These are phyloP conservation scores for Himalopsyche kuldschensis DNA, from an alignment of 2,888 invertebrate genomes.

Conservation along the genomic window DNA sequence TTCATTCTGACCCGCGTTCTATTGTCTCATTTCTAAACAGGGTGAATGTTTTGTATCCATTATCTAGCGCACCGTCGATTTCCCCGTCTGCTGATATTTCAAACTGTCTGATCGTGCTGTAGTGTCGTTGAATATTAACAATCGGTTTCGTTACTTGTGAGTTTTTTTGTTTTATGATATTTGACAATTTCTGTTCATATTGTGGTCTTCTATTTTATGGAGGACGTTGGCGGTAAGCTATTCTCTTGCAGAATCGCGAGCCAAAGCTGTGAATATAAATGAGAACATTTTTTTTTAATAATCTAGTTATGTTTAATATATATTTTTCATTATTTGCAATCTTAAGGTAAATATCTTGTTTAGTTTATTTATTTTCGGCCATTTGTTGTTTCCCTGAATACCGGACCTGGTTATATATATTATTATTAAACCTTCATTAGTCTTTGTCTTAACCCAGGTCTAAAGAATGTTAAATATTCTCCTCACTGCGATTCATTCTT, in stretches of 20 bases:
- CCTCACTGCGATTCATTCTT: too few relatives aligned
- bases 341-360: conserved; percentile 21
- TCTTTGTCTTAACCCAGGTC: not conserved
- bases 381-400: not conserved
- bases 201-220: not conserved
- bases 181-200: not conserved
- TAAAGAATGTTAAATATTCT: too few relatives aligned
- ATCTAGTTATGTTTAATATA: conserved; percentile 8
- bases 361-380: not conserved
- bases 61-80: not conserved
- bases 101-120: not conserved
- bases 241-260: not conserved
- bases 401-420: not conserved
- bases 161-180: not conserved
- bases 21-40: conserved; percentile 37
- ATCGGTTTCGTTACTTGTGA: not conserved
- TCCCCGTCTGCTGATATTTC: not conserved
- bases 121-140: not conserved
- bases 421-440: not conserved
- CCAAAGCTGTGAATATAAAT: conserved; percentile 23
- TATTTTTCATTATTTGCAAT: conserved; percentile 32
- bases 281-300: conserved; percentile 12
- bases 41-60: conserved; percentile 24
- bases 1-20: conserved; percentile 4
- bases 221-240: not conserved